phyloP scores from a whole-genome alignment of 35 echinoderm and acorn worm genomes.

The Lytechinus variegatus region DNA sequence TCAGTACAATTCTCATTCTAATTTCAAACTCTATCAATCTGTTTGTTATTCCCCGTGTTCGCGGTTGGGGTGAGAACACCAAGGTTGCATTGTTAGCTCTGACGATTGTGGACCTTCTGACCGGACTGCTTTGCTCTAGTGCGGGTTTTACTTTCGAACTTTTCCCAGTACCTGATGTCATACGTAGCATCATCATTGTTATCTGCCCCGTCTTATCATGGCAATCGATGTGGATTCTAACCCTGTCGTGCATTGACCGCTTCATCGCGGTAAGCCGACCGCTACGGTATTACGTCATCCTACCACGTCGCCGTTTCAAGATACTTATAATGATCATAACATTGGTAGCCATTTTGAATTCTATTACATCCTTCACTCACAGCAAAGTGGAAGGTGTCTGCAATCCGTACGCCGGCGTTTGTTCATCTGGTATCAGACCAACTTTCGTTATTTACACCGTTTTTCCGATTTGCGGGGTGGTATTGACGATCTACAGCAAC shows the following conservation, averaged over 20 bases:
- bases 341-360: not conserved
- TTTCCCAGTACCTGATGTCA: not conserved
- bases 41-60: not conserved
- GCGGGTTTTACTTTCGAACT: not conserved
- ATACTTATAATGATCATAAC: not conserved
- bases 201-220: not conserved
- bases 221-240: slow-evolving; percentile 34
- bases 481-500: slow-evolving; percentile 31
- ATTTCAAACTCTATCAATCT: not conserved
- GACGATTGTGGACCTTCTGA: not conserved
- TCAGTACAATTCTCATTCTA: not conserved
- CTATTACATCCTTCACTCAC: not conserved
- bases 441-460: slow-evolving; percentile 34
- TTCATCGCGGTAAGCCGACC: slow-evolving; percentile 64
- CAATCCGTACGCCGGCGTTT: slow-evolving; percentile 31
- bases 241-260: slow-evolving; percentile 47
- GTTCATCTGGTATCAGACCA: not conserved
- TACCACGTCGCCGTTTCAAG: slow-evolving; percentile 41
- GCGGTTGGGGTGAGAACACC: slow-evolving; percentile 24
- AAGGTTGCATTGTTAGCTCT: not conserved
- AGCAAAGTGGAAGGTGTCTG: slow-evolving; percentile 30
- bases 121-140: not conserved
- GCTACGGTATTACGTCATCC: slow-evolving; percentile 52
- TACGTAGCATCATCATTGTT: not conserved
- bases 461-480: not conserved